Evolutionary conservation across 1,140 invertebrate species (phyloP).

Genomic region (Conus betulinus): DNA sequence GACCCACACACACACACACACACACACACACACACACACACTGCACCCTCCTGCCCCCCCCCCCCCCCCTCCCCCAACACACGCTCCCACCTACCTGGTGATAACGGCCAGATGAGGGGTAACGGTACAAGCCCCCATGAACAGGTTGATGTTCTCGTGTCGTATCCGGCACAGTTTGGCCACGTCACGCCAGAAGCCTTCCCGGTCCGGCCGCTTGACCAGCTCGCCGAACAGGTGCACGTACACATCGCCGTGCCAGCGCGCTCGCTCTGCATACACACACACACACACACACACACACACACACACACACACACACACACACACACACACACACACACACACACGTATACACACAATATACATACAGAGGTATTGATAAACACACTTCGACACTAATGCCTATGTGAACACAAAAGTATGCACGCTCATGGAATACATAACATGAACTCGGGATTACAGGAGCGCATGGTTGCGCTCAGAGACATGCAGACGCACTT

Average conservation of each 20-base stretch:
- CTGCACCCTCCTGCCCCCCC: too few species aligned
- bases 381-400: too few species aligned
- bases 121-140: constrained; percentile 77
- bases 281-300: neutral
- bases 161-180: constrained; percentile 75
- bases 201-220: constrained; percentile 54
- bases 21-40: too few species aligned
- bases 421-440: too few species aligned
- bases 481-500: neutral
- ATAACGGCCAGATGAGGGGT: constrained; percentile 74
- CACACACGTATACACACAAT: neutral
- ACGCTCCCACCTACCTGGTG: constrained; percentile 66
- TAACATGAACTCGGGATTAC: too few species aligned
- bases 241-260: constrained; percentile 78
- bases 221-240: constrained; percentile 66
- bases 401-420: too few species aligned
- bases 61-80: neutral
- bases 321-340: neutral
- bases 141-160: constrained; percentile 78
- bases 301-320: neutral
- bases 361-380: neutral
- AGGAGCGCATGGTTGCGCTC: neutral
- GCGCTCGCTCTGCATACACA: constrained; percentile 64
- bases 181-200: constrained; percentile 74
- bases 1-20: too few species aligned